phyloP scores from a whole-genome alignment of 92 coral and sea anemone genomes.

The Umimayanthus kanabou region DNA sequence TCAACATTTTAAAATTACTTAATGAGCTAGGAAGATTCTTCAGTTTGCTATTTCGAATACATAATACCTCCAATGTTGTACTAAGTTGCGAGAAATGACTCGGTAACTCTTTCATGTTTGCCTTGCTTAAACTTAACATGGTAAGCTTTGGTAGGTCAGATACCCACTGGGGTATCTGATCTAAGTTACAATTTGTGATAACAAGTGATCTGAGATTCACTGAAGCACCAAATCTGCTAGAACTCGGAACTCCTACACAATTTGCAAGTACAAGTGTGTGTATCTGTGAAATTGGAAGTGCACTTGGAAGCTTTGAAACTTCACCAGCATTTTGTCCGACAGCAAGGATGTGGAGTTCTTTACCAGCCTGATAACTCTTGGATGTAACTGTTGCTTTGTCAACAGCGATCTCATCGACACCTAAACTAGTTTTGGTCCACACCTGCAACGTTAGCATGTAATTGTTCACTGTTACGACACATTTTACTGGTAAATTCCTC shows the following conservation, averaged over 20 bases:
- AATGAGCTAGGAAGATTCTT: constrained; percentile 15
- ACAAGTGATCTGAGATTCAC: constrained; percentile 3
- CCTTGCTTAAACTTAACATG: constrained; percentile 10
- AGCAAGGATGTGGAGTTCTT: not conserved
- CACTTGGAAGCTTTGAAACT: not conserved
- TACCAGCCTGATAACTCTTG: not conserved
- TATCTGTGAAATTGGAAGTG: constrained; percentile 1
- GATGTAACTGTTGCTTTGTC: not conserved
- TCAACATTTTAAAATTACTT: constrained; percentile 5
- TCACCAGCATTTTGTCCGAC: constrained; percentile 1
- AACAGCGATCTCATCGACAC: not conserved
- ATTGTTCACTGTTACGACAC: too few relatives aligned
- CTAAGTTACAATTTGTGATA: constrained; percentile 14
- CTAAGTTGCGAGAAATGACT: constrained; percentile 11
- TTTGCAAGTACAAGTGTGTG: constrained; percentile 23
- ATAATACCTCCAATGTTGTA: constrained; percentile 13
- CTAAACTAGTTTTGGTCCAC: not conserved
- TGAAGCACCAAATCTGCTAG: not conserved
- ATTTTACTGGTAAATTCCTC: too few relatives aligned
- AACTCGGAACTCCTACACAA: not conserved
- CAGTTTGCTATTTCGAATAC: constrained; percentile 25
- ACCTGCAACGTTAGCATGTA: not conserved
- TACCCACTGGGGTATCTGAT: not conserved
- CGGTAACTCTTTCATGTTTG: constrained; percentile 7
- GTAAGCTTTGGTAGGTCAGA: not conserved